phyloP scores from a whole-genome alignment of 2,888 invertebrate genomes.

The Calliphora vomitoria region DNA sequence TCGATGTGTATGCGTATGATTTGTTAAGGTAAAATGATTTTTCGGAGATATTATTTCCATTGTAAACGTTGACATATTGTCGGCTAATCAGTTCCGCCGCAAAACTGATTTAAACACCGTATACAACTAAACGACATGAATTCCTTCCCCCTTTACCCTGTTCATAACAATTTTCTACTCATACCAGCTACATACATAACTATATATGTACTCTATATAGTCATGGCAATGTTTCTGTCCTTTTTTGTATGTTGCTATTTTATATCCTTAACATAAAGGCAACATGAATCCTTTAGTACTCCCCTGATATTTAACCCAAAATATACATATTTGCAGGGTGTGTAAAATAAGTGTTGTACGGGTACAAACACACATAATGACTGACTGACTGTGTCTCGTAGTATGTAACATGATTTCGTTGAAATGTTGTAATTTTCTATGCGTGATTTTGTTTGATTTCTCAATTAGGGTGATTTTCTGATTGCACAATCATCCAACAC shows the following conservation, averaged over 20 bases:
- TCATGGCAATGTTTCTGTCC: conserved; percentile 58
- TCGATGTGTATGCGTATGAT: conserved; percentile 31
- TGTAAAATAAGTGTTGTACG: not conserved
- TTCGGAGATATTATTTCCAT: conserved; percentile 73
- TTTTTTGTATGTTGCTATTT: conserved; percentile 43
- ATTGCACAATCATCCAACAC: conserved; percentile 71
- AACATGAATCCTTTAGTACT: conserved; percentile 80
- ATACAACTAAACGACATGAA: conserved; percentile 31
- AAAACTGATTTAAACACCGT: conserved; percentile 75
- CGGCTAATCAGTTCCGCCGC: conserved; percentile 84
- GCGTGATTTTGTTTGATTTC: conserved; percentile 80
- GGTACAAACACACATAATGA: conserved; percentile 7
- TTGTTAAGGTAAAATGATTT: conserved; percentile 71
- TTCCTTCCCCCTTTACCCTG: conserved; percentile 22
- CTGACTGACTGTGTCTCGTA: conserved; percentile 48
- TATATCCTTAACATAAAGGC: conserved; percentile 56
- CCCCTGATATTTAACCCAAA: conserved; percentile 80
- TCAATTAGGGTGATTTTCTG: conserved; percentile 78
- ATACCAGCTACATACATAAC: not conserved
- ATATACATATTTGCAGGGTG: conserved; percentile 18
- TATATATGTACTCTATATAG: conserved; percentile 1
- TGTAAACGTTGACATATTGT: conserved; percentile 82
- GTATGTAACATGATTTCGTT: conserved; percentile 49
- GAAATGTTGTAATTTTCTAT: conserved; percentile 68
- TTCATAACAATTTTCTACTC: conserved; percentile 33